These are phyloP conservation scores for Drosophila parabipectinata DNA, from an alignment of 1,140 invertebrate species.

Conservation along the genomic window DNA sequence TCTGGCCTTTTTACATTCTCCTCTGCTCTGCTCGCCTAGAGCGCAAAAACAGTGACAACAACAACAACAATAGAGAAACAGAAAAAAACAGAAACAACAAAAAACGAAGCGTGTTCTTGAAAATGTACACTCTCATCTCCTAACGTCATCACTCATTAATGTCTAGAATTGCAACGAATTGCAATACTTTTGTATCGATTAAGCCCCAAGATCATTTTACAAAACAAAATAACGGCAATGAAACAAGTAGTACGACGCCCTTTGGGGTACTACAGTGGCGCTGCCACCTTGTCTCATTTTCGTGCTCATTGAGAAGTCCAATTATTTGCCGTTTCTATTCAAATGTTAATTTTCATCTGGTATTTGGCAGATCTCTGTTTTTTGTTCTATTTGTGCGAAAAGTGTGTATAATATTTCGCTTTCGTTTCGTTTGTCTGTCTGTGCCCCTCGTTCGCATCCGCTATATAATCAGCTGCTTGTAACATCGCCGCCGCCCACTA, in stretches of 20 bases:
- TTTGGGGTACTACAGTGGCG: constrained; percentile 33
- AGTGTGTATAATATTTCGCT: constrained; percentile 36
- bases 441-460: constrained; percentile 15
- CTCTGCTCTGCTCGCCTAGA: constrained; percentile 1
- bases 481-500: constrained; percentile 11
- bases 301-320: constrained; percentile 9
- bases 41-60: constrained; percentile 16
- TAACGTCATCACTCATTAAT: constrained; percentile 1
- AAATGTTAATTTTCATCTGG: constrained; percentile 14
- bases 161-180: background rate
- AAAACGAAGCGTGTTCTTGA: constrained; percentile 4
- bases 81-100: background rate
- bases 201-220: background rate
- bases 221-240: background rate
- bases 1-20: constrained; percentile 1
- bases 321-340: constrained; percentile 23
- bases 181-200: background rate
- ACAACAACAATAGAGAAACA: background rate
- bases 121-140: constrained; percentile 2
- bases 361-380: constrained; percentile 10
- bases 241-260: constrained; percentile 53
- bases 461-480: constrained; percentile 44
- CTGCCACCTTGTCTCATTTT: constrained; percentile 68
- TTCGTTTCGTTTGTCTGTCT: constrained; percentile 17
- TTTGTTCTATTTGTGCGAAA: constrained; percentile 23